phyloP scores from a whole-genome alignment of 2,797 vertebrate genomes.

The Garrulus glandarius region DNA sequence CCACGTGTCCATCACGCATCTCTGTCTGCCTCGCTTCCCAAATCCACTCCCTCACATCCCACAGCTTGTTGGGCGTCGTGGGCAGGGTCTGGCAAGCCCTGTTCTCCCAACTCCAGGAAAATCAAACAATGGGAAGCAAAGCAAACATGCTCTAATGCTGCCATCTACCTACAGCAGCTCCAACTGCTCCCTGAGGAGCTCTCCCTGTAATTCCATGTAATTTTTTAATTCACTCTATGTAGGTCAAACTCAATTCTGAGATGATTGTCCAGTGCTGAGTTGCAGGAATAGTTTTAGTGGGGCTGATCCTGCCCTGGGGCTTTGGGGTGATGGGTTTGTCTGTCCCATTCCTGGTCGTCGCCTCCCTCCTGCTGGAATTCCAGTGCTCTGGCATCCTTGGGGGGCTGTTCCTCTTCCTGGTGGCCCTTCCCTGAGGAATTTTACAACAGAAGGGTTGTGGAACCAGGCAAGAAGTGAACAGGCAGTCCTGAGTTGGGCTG shows the following conservation, averaged over 20 bases:
- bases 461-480: neutral
- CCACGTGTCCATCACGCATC: fast-evolving
- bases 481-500: neutral
- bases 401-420: neutral
- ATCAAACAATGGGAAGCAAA: neutral
- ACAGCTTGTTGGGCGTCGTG: neutral
- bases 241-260: neutral
- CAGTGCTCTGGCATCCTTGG: neutral
- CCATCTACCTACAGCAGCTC: constrained; percentile 26
- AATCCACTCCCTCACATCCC: neutral
- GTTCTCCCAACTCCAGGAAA: neutral
- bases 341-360: neutral
- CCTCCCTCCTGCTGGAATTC: neutral
- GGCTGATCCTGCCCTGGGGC: neutral
- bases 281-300: neutral
- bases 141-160: neutral
- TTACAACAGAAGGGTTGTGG: neutral
- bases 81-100: neutral
- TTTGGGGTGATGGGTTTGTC: neutral
- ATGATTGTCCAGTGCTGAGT: neutral
- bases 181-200: neutral
- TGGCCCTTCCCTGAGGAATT: neutral
- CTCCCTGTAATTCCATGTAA: neutral
- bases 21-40: neutral
- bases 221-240: fast-evolving